These are phyloP conservation scores for Carlito syrichta DNA, from an alignment of 2,113 vertebrate genomes.

Conservation along the genomic window DNA sequence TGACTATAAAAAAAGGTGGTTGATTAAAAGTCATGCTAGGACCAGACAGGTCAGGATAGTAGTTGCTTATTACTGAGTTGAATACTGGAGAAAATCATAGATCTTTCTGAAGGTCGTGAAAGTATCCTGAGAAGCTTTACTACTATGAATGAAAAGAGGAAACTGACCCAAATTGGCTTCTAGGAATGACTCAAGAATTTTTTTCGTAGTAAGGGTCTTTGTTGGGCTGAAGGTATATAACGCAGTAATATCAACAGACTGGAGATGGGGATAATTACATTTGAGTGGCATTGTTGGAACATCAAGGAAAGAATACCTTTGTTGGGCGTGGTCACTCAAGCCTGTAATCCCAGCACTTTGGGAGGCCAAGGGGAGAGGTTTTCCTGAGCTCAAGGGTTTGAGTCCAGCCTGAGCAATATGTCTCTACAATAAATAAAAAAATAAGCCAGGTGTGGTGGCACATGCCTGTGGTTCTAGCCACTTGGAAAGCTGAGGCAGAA, in stretches of 20 bases:
- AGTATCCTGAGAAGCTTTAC: neutral
- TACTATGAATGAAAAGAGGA: neutral
- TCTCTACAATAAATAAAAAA: no score
- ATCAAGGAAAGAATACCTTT: neutral
- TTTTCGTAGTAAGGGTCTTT: neutral
- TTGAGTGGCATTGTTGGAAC: constrained; percentile 34
- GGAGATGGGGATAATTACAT: constrained; percentile 9
- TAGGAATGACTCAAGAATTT: neutral
- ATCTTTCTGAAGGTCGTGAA: constrained; percentile 2
- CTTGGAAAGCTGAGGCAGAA: no score
- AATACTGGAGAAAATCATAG: neutral
- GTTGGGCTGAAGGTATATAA: neutral
- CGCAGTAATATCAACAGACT: neutral
- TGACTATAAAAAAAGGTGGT: neutral
- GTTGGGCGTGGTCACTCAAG: no score
- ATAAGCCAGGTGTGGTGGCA: no score
- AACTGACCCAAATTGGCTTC: neutral
- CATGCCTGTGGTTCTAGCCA: no score
- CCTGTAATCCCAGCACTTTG: no score
- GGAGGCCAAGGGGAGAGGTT: no score
- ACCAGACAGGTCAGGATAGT: neutral
- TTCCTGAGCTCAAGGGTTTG: no score
- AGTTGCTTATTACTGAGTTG: constrained; percentile 14
- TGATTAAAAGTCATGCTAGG: neutral
- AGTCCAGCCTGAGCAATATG: no score